Evolutionary conservation across 2,113 vertebrate genomes (phyloP), one percentile per base, ranked within the genome.

Genomic region (Urocynchramus pylzowi): DNA sequence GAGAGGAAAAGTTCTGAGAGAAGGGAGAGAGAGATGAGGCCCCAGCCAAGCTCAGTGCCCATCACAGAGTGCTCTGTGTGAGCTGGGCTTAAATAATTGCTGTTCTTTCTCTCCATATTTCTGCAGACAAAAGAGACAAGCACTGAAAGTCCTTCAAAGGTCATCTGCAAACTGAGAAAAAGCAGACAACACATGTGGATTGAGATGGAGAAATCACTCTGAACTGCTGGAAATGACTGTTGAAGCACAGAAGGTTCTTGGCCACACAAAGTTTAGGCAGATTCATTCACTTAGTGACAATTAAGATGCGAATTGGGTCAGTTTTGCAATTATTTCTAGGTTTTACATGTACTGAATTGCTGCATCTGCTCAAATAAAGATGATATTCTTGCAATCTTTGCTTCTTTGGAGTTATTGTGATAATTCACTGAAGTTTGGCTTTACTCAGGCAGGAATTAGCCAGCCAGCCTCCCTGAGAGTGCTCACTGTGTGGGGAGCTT

Each of bases 351-450:
- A 63, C 39, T 77, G 70, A 71, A 64, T 45, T 92, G 21, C 76
- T 95, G 16, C 87, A 64, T 86, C 69, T 94, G 26, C 73, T 95
- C 73, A 59, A 98, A 98, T 98, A 98, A 98, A 97, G 44, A 67
- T 35, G 2, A 86, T 90, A 61, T 52, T 89, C 69, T 77, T 85
- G 90, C 84, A 95, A 4, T 76, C 68, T 33, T 69, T 18, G 23
- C 60, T 47, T 61, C 37, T 41, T n/a, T 35, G 8, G 42, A 8
- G 26, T 85, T 83, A 47, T 1, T 80, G 67, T 41, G 60, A 12
- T n/a, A n/a, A 4, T 63, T 50, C 44, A 23, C 50, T 30, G 33
- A 50, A 59, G 44, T 79, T 8, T 56, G 54, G 50, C 50, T 93
- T 67, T 52, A 13, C 35, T 19, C 21, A 12, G 49, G 39, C 27